These are phyloP conservation scores for Hycleus phaleratus DNA, from an alignment of 1,140 invertebrate genomes.

Conservation along the genomic window DNA sequence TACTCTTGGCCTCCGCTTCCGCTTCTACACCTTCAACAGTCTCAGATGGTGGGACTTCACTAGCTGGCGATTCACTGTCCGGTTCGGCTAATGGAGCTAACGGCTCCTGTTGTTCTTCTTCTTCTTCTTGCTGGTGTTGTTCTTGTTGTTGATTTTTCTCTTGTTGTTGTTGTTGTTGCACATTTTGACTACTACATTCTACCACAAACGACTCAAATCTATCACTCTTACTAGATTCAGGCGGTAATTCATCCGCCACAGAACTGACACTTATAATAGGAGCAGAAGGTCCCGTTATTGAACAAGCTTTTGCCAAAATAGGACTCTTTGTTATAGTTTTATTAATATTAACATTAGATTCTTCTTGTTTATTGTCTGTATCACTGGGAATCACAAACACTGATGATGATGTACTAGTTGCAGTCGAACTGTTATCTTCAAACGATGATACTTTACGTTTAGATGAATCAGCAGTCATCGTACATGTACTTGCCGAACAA, in stretches of 20 bases:
- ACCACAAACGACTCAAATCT: too few relatives aligned
- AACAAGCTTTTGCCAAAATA: constrained; percentile 37
- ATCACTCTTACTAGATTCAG: not conserved
- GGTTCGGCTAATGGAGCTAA: constrained; percentile 55
- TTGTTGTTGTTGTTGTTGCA: too few relatives aligned
- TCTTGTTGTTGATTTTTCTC: not conserved
- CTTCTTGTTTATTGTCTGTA: constrained; percentile 33
- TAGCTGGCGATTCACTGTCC: constrained; percentile 55
- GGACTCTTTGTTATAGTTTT: constrained; percentile 38
- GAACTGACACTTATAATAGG: constrained; percentile 67
- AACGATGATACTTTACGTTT: constrained; percentile 42
- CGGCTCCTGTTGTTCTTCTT: constrained; percentile 15
- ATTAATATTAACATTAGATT: constrained; percentile 12
- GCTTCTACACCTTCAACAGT: constrained; percentile 10
- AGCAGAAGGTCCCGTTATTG: constrained; percentile 41
- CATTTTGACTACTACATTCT: too few relatives aligned
- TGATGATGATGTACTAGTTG: constrained; percentile 34
- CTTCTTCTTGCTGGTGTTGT: not conserved
- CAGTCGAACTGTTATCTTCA: constrained; percentile 39
- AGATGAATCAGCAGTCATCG: constrained; percentile 17
- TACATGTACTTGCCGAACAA: constrained; percentile 21
- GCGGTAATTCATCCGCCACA: constrained; percentile 49
- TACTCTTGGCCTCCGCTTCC: constrained; percentile 50
- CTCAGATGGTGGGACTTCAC: constrained; percentile 34
- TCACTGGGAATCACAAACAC: constrained; percentile 39